Conservation (phyloP, 2,888 invertebrate genomes). For the Drosophila vallismaia region DNA sequence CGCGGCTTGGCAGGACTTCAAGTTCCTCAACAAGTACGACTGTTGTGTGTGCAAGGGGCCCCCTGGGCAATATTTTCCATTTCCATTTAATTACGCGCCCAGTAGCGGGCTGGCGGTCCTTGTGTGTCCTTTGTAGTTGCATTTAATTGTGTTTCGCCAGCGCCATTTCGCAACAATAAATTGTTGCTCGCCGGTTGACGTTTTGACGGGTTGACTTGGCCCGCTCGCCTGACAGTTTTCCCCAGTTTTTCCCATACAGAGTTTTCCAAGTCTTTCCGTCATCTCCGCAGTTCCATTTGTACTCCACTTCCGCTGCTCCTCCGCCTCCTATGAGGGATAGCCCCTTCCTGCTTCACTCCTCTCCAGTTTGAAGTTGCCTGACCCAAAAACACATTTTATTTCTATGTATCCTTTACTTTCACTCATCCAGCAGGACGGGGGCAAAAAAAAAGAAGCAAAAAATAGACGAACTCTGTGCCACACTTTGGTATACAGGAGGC, state of each 20-base stretch:
- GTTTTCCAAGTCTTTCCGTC: background rate
- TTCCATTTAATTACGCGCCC: conserved; percentile 70
- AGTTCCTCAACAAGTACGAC: conserved; percentile 49
- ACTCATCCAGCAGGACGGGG: conserved; percentile 45
- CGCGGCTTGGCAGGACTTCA: conserved; percentile 41
- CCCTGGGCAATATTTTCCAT: conserved; percentile 50
- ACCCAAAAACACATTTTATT: conserved; percentile 82
- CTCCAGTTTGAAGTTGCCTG: conserved; percentile 73
- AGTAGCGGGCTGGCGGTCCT: conserved; percentile 33
- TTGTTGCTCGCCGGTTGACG: conserved; percentile 50
- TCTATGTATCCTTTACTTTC: conserved; percentile 77
- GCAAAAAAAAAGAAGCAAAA: background rate
- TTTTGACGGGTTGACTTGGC: conserved; percentile 36
- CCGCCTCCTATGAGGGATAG: conserved; percentile 9
- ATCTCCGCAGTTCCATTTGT: conserved; percentile 7
- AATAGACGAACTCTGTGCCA: conserved; percentile 11
- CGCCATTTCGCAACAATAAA: conserved; percentile 71
- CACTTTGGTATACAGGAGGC: conserved; percentile 33
- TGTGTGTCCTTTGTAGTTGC: conserved; percentile 59
- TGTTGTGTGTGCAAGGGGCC: conserved; percentile 22
- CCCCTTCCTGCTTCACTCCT: conserved; percentile 53
- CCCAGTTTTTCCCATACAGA: conserved; percentile 21
- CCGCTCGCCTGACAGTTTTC: conserved; percentile 31
- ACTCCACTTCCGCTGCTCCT: conserved; percentile 26
- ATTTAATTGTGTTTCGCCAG: conserved; percentile 69